These are phyloP conservation scores for Elgaria multicarinata DNA, from an alignment of 2,113 vertebrate genomes.

Conservation along the genomic window DNA sequence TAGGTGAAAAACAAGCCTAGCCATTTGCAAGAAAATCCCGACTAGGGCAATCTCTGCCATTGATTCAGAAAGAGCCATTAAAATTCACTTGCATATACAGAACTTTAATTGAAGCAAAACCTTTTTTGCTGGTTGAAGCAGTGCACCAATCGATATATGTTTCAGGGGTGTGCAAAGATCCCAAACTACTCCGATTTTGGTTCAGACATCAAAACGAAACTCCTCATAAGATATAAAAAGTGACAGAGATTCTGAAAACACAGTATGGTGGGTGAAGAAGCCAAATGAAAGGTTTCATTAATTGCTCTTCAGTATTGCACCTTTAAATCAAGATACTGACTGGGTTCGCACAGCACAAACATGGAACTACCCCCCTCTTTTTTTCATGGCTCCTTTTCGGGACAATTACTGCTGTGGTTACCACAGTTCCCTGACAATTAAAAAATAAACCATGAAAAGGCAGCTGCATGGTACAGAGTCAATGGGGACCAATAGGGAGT, in stretches of 20 bases:
- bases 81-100: neutral
- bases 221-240: neutral
- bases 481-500: no score
- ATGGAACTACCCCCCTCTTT: no score
- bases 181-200: constrained; percentile 5
- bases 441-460: no score
- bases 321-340: neutral
- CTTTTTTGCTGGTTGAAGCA: neutral
- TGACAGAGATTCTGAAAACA: neutral
- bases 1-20: neutral
- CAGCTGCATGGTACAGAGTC: no score
- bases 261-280: neutral
- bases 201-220: neutral
- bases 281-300: neutral
- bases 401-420: no score
- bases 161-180: neutral
- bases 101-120: neutral
- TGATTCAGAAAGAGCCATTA: neutral
- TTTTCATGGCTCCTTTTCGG: no score
- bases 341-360: no score
- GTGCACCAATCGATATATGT: neutral
- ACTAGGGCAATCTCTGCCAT: constrained; percentile 1
- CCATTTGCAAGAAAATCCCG: constrained; percentile 15
- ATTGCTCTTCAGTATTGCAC: neutral
- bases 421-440: no score